phyloP scores from a whole-genome alignment of 2,797 vertebrate genomes.

The Graptemys geographica region DNA sequence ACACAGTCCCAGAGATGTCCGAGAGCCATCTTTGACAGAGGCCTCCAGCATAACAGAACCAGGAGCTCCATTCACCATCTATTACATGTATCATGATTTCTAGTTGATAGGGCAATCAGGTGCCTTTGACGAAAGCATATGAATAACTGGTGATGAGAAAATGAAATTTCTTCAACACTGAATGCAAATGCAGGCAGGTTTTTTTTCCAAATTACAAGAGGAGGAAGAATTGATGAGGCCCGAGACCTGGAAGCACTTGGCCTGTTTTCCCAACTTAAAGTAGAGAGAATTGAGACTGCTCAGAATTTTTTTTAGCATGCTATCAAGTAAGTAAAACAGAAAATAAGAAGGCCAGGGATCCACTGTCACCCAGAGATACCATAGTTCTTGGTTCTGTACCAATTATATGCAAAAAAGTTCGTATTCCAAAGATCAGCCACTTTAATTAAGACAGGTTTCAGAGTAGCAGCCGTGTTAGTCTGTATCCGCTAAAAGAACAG shows the following conservation, averaged over 20 bases:
- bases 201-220: background rate
- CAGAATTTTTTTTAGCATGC: too few species aligned
- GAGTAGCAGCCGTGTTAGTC: too few species aligned
- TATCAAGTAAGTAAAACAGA: background rate
- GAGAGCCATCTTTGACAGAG: background rate
- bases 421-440: background rate
- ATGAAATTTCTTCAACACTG: background rate
- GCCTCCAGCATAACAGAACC: background rate
- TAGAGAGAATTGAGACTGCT: too few species aligned
- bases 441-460: background rate
- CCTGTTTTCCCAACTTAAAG: background rate
- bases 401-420: background rate
- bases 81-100: background rate
- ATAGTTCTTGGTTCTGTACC: background rate
- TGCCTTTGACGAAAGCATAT: background rate
- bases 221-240: background rate
- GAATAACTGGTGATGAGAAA: slow-evolving; percentile 12
- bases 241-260: background rate
- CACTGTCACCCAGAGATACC: fast-evolving
- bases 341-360: background rate
- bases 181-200: background rate
- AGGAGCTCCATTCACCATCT: background rate
- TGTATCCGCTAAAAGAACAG: too few species aligned
- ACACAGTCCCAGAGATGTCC: background rate
- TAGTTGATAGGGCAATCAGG: background rate